phyloP scores from a whole-genome alignment of 1,140 invertebrate genomes.

The Drosophila bifasciata region DNA sequence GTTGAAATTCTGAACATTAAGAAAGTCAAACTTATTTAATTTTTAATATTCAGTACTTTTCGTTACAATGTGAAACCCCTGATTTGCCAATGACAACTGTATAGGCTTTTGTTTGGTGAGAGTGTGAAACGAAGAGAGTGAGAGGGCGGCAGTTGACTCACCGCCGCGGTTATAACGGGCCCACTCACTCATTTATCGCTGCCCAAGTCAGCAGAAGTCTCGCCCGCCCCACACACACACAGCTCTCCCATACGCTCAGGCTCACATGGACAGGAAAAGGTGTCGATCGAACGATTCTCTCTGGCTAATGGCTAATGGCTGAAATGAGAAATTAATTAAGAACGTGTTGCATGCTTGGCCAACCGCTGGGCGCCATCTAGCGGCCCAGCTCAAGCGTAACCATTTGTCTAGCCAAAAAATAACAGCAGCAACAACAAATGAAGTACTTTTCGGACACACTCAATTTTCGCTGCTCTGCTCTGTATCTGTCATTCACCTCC shows the following conservation, averaged over 20 bases:
- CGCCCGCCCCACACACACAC: slow-evolving; percentile 20
- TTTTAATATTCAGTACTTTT: too few relatives aligned
- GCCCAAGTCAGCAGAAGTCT: slow-evolving; percentile 40
- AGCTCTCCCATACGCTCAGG: not conserved
- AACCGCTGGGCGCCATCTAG: slow-evolving; percentile 44
- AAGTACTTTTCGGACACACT: slow-evolving; percentile 32
- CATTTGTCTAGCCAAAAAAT: slow-evolving; percentile 62
- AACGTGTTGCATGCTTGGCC: slow-evolving; percentile 33
- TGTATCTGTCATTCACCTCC: not conserved
- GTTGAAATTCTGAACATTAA: too few relatives aligned
- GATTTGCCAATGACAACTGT: too few relatives aligned
- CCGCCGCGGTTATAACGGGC: slow-evolving; percentile 48
- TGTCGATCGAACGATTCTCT: slow-evolving; percentile 28
- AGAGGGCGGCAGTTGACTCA: slow-evolving; percentile 56
- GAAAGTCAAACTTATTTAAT: too few relatives aligned
- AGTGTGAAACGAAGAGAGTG: slow-evolving; percentile 20
- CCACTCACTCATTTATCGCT: slow-evolving; percentile 50
- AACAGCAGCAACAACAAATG: slow-evolving; percentile 15
- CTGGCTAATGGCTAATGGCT: too few relatives aligned
- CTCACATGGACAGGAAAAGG: slow-evolving; percentile 27
- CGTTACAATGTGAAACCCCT: too few relatives aligned
- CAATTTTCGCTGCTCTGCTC: slow-evolving; percentile 8
- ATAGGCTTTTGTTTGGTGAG: slow-evolving; percentile 7
- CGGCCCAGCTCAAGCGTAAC: slow-evolving; percentile 52
- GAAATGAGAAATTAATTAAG: slow-evolving; percentile 45